Evolutionary conservation across 1,140 invertebrate genomes (phyloP).

Genomic region (Latrodectus geometricus): DNA sequence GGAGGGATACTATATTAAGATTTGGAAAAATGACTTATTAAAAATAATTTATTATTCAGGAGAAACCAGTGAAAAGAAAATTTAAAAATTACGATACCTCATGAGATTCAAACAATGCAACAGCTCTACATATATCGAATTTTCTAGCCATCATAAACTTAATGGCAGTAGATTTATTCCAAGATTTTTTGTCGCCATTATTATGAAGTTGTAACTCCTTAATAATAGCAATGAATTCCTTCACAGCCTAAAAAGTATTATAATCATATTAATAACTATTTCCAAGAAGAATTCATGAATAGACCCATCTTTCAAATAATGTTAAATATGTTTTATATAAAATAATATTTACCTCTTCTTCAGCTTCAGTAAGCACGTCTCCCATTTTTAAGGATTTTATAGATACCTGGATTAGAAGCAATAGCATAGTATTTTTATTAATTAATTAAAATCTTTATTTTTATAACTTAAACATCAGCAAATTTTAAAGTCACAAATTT

Average conservation of each 20-base stretch:
- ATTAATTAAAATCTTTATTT: too few relatives aligned
- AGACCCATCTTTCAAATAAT: background rate
- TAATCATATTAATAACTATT: background rate
- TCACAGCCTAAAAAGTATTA: constrained; percentile 52
- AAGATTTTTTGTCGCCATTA: constrained; percentile 71
- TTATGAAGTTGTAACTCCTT: constrained; percentile 64
- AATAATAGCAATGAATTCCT: constrained; percentile 64
- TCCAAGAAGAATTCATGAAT: background rate
- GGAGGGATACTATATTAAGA: too few relatives aligned
- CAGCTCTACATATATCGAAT: constrained; percentile 89
- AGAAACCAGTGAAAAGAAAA: too few relatives aligned
- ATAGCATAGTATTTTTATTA: too few relatives aligned
- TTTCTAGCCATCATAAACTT: constrained; percentile 95
- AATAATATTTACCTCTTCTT: constrained; percentile 25
- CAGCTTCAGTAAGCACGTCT: constrained; percentile 38
- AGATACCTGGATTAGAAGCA: background rate
- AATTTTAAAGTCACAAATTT: too few relatives aligned
- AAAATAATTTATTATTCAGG: too few relatives aligned
- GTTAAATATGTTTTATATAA: background rate
- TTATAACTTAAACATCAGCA: too few relatives aligned
- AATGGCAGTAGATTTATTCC: constrained; percentile 80
- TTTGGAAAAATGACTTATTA: too few relatives aligned
- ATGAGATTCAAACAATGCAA: constrained; percentile 90
- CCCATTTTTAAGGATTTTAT: constrained; percentile 15
- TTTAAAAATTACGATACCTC: constrained; percentile 71